A percentile compares a stretch with the other conserved stretches of the same genome.
These are phyloP conservation scores for Bos taurus DNA, from an alignment of 2,113 vertebrate genomes.

Conservation along the genomic window DNA sequence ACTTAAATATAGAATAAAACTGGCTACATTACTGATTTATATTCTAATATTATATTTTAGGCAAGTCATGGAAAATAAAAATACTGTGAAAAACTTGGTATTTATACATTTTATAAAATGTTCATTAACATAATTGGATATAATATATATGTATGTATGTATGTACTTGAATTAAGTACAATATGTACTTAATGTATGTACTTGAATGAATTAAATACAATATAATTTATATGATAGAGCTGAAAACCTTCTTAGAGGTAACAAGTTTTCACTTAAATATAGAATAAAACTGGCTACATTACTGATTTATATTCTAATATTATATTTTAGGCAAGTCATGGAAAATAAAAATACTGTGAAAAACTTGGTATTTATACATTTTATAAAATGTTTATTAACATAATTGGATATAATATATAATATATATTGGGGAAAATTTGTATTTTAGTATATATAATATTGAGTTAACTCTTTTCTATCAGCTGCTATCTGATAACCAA, in stretches of 20 bases:
- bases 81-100: not conserved
- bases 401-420: not conserved
- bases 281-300: not conserved
- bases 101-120: not conserved
- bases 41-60: not conserved
- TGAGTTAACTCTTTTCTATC: not conserved
- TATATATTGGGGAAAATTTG: not conserved
- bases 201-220: not conserved
- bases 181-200: not conserved
- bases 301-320: not conserved
- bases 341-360: not conserved
- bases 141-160: not conserved
- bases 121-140: not conserved
- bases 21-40: not conserved
- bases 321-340: not conserved
- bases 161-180: not conserved
- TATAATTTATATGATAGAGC: not conserved
- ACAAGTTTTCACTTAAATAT: not conserved
- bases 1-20: conserved; percentile 1
- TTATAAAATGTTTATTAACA: not conserved
- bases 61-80: not conserved
- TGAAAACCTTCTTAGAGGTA: not conserved
- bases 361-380: not conserved
- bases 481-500: not conserved
- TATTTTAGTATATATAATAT: not conserved